Conservation (phyloP, 2,797 vertebrate species). For the Mormyrops attenuatus region DNA sequence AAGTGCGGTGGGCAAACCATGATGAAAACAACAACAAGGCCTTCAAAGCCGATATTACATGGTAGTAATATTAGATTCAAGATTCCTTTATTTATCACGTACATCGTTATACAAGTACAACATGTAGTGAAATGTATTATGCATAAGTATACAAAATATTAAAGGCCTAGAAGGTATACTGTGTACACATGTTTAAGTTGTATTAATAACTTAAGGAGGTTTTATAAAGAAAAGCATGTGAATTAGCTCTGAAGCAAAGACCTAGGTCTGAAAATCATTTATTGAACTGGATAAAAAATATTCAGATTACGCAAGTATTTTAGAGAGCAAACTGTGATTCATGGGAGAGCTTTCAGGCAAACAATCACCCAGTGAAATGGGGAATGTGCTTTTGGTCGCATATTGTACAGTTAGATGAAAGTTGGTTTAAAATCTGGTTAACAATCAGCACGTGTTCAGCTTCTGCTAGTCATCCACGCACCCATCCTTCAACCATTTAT, state of each 20-base stretch:
- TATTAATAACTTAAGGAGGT: background rate
- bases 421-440: background rate
- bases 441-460: background rate
- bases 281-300: background rate
- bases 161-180: background rate
- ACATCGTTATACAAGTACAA: background rate
- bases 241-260: background rate
- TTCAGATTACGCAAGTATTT: background rate
- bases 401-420: background rate
- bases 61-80: background rate
- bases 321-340: background rate
- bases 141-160: background rate
- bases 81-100: background rate
- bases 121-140: background rate
- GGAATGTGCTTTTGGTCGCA: background rate
- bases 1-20: background rate
- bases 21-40: background rate
- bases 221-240: background rate
- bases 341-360: background rate
- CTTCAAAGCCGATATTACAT: background rate
- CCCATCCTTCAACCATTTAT: background rate
- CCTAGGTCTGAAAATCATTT: background rate
- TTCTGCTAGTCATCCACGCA: background rate
- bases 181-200: background rate
- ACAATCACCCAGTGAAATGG: background rate